phyloP scores from a whole-genome alignment of 2,113 vertebrate genomes.

The Lates calcarifer region DNA sequence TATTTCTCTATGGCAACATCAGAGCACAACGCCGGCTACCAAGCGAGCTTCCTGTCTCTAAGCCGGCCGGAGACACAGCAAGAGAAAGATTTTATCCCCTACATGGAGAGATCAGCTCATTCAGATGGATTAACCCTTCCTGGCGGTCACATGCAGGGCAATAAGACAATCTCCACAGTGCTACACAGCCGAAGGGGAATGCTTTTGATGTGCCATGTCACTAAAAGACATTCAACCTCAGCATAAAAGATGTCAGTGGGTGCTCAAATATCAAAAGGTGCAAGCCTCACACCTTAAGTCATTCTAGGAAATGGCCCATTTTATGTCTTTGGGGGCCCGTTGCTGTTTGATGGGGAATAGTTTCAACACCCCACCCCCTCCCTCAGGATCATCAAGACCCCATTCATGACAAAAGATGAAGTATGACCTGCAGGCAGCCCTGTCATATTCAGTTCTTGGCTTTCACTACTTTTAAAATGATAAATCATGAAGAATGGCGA shows the following conservation, averaged over 20 bases:
- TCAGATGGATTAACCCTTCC: conserved; percentile 71
- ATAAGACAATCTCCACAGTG: conserved; percentile 46
- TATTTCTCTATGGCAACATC: conserved; percentile 73
- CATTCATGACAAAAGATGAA: conserved; percentile 68
- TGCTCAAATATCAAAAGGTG: conserved; percentile 75
- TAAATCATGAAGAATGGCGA: conserved; percentile 33
- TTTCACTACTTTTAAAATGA: conserved; percentile 47
- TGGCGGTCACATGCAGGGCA: conserved; percentile 60
- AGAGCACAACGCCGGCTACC: conserved; percentile 19
- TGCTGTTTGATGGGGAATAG: conserved; percentile 58
- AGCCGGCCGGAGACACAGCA: conserved; percentile 46
- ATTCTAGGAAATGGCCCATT: conserved; percentile 65
- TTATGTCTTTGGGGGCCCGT: conserved; percentile 44
- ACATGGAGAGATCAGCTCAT: conserved; percentile 65
- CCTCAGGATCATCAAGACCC: conserved; percentile 50
- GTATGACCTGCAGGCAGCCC: conserved; percentile 58
- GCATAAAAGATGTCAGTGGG: conserved; percentile 60
- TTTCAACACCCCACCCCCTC: conserved; percentile 18
- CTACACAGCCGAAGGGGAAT: conserved; percentile 44
- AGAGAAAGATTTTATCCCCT: conserved; percentile 54
- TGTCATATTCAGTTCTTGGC: conserved; percentile 47
- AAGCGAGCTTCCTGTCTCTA: conserved; percentile 62
- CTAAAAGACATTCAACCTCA: conserved; percentile 50
- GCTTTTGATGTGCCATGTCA: conserved; percentile 68
- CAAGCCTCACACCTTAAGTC: conserved; percentile 60